A percentile compares a stretch with the other conserved stretches of the same genome.
Evolutionary conservation across 2,888 invertebrate species (phyloP).

Genomic region (Helobdella robusta): DNA sequence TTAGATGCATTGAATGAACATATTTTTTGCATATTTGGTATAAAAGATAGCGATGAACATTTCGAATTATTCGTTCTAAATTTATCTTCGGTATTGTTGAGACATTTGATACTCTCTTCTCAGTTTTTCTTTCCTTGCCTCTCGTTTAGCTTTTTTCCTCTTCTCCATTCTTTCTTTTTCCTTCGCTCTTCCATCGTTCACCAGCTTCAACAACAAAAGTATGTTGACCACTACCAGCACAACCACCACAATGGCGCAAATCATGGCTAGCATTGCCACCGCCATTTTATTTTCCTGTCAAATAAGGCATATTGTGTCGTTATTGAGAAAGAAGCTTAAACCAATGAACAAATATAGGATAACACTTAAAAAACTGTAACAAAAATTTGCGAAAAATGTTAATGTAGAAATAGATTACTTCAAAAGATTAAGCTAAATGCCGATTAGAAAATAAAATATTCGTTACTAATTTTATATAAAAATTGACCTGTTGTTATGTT

Average conservation of each 20-base stretch:
- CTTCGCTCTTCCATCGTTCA: constrained; percentile 15
- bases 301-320: too few species aligned
- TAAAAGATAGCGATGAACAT: not conserved
- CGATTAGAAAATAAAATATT: too few species aligned
- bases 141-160: constrained; percentile 7
- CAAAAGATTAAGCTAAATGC: too few species aligned
- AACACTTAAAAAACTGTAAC: too few species aligned
- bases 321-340: too few species aligned
- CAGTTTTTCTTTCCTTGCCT: constrained; percentile 1
- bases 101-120: constrained; percentile 5
- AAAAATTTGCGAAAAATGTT: too few species aligned
- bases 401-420: too few species aligned
- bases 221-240: constrained; percentile 16
- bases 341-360: too few species aligned
- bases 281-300: too few species aligned
- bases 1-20: too few species aligned
- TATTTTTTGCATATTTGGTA: not conserved
- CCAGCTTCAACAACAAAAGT: constrained; percentile 12
- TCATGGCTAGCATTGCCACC: constrained; percentile 15
- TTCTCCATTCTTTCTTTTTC: constrained; percentile 21
- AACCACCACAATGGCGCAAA: constrained; percentile 11
- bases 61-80: not conserved
- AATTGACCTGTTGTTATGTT: too few species aligned
- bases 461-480: too few species aligned
- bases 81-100: not conserved